phyloP scores from a whole-genome alignment of 1,140 invertebrate species.

The Thaumetopoea pityocampa region DNA sequence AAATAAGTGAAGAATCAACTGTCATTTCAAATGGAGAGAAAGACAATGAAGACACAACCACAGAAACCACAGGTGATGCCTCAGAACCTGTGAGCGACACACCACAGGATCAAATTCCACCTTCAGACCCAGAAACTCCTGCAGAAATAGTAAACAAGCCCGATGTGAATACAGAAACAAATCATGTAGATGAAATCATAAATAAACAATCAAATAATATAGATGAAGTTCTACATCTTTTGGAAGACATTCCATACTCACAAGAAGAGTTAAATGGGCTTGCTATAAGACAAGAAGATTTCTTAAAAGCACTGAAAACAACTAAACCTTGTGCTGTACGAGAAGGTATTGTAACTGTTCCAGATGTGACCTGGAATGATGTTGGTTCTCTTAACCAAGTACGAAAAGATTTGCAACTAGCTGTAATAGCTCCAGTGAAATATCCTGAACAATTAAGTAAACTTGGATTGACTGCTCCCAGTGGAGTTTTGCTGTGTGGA shows the following conservation, averaged over 20 bases:
- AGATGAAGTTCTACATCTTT: constrained; percentile 50
- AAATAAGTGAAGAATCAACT: constrained; percentile 24
- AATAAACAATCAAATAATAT: constrained; percentile 36
- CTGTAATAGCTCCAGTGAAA: constrained; percentile 94
- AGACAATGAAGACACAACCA: constrained; percentile 31
- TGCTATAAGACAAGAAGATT: constrained; percentile 84
- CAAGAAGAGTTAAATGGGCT: constrained; percentile 79
- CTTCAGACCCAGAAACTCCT: constrained; percentile 28
- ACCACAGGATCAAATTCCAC: constrained; percentile 8
- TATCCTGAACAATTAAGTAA: constrained; percentile 86
- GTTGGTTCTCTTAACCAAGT: constrained; percentile 94
- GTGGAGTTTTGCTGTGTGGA: constrained; percentile 94
- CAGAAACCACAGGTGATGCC: constrained; percentile 26
- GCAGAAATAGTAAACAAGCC: constrained; percentile 8
- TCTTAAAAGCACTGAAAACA: constrained; percentile 85
- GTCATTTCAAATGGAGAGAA: constrained; percentile 54
- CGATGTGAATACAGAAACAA: constrained; percentile 17
- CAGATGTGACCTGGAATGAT: constrained; percentile 98
- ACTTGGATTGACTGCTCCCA: constrained; percentile 86
- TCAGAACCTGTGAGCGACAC: constrained; percentile 19
- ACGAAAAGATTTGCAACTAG: constrained; percentile 91
- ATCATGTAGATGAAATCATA: constrained; percentile 21
- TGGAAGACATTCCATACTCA: constrained; percentile 73
- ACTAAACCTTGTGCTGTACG: constrained; percentile 95
- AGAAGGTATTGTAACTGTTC: constrained; percentile 98